A percentile compares a stretch with the other conserved stretches of the same genome.
These are phyloP conservation scores for Cephalopterus ornatus DNA, from an alignment of 2,113 vertebrate species.

Conservation along the genomic window DNA sequence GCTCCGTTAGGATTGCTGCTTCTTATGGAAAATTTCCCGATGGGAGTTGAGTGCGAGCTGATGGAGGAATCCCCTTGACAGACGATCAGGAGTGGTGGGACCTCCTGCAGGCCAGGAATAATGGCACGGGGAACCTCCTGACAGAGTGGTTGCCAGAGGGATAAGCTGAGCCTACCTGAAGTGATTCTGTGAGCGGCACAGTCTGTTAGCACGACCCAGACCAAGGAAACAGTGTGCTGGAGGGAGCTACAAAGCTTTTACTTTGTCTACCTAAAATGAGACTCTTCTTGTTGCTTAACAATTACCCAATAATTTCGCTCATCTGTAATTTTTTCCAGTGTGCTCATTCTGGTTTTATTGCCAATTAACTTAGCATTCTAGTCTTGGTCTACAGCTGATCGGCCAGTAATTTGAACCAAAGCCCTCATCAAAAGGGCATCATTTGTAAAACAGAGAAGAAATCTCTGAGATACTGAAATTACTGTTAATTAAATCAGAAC, in stretches of 20 bases:
- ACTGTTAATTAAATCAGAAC: slow-evolving; percentile 56
- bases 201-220: background rate
- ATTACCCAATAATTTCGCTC: background rate
- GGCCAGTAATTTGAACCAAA: background rate
- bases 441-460: slow-evolving; percentile 32
- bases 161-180: background rate
- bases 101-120: background rate
- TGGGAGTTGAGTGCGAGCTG: background rate
- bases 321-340: background rate
- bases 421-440: slow-evolving; percentile 32
- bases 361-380: slow-evolving; percentile 11
- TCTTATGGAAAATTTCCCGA: fast-evolving
- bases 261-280: background rate
- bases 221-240: background rate
- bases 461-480: background rate
- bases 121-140: background rate
- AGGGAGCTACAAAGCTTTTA: background rate
- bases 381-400: background rate
- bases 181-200: background rate
- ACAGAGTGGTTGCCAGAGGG: background rate
- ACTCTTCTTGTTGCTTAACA: background rate
- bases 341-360: slow-evolving; percentile 1
- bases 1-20: background rate
- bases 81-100: background rate
- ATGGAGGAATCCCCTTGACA: background rate